Conservation (phyloP, 2,888 invertebrate species). For the Lasioglossum figueresi region DNA sequence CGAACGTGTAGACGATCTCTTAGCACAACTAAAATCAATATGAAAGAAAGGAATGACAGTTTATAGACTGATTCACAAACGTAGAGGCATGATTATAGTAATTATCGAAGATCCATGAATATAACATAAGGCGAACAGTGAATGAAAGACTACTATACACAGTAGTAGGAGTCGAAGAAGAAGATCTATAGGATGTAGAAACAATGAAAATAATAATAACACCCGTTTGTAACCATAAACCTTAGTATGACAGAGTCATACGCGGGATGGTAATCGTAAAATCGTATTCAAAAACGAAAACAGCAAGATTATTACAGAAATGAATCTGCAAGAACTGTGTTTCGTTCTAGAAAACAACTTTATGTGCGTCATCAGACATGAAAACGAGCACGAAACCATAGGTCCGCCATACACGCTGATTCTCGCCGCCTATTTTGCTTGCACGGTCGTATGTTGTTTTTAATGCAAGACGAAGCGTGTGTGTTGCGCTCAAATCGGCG, state of each 20-base stretch:
- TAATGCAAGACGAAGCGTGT: neutral
- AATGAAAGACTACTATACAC: neutral
- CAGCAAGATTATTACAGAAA: neutral
- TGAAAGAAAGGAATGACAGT: neutral
- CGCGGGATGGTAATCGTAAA: too few relatives aligned
- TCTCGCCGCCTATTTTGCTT: neutral
- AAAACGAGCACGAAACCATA: neutral
- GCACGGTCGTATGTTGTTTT: constrained; percentile 1
- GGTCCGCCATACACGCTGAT: neutral
- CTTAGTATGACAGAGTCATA: neutral
- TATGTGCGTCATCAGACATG: neutral
- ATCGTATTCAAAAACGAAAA: neutral
- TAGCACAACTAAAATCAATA: neutral
- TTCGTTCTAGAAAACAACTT: neutral
- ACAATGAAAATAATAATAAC: neutral
- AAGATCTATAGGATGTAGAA: neutral
- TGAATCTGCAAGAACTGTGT: neutral
- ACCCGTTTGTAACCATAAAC: neutral
- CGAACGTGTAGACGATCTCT: neutral
- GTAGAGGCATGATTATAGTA: neutral
- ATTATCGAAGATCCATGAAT: constrained; percentile 1
- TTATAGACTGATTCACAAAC: neutral
- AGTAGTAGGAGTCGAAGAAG: neutral
- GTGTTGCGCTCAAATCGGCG: neutral
- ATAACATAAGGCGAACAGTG: neutral